Evolutionary conservation across 2,888 invertebrate genomes (phyloP).

Genomic region (Dasysyrphus tricinctus): DNA sequence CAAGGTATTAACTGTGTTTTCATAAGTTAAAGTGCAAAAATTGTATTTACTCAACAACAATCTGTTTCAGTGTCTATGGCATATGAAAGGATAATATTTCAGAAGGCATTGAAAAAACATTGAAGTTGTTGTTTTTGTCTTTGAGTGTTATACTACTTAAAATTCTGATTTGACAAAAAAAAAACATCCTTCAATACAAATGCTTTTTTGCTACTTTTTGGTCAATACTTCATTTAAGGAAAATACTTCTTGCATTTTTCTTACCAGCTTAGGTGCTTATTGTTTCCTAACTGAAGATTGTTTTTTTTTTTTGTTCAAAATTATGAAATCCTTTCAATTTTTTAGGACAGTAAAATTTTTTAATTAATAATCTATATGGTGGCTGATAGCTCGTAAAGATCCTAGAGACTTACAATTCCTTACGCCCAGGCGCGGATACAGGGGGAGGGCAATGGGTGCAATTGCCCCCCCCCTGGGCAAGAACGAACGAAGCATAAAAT

Average conservation of each 20-base stretch:
- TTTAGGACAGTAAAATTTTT: too few relatives aligned
- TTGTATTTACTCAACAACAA: conserved; percentile 70
- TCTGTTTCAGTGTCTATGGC: conserved; percentile 44
- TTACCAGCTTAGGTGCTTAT: not conserved
- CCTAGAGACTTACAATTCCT: too few relatives aligned
- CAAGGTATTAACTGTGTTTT: conserved; percentile 28
- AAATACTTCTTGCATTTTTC: too few relatives aligned
- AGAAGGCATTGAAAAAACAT: not conserved
- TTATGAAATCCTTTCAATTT: not conserved
- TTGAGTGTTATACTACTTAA: not conserved
- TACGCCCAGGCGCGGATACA: too few relatives aligned
- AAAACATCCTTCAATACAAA: not conserved
- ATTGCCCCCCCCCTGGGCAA: too few relatives aligned
- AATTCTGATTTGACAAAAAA: not conserved
- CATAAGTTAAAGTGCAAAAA: conserved; percentile 48
- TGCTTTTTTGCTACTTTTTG: conserved; percentile 35
- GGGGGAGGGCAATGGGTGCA: too few relatives aligned
- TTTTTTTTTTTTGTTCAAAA: not conserved
- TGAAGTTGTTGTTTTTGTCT: too few relatives aligned
- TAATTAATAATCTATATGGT: too few relatives aligned
- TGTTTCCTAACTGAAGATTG: not conserved
- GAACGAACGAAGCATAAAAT: too few relatives aligned
- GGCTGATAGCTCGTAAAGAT: too few relatives aligned
- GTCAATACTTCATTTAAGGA: conserved; percentile 4
- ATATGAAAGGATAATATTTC: not conserved